These are phyloP conservation scores for Heliconius sara DNA, from an alignment of 2,888 invertebrate genomes.

Conservation along the genomic window DNA sequence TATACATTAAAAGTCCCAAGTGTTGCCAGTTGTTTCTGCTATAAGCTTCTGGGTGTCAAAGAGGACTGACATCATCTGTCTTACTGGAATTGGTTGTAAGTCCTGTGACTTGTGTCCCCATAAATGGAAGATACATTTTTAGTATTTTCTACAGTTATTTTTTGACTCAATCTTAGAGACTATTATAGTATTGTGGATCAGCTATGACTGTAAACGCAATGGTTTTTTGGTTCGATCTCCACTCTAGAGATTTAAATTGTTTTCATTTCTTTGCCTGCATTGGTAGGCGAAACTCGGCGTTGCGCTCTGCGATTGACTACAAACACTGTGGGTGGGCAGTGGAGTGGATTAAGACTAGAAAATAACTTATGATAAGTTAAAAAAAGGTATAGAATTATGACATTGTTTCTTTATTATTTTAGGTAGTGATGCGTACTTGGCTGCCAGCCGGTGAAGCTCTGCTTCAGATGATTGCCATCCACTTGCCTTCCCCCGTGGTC, in stretches of 20 bases:
- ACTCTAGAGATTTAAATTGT: neutral
- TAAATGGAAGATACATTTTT: conserved; percentile 60
- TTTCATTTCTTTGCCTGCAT: neutral
- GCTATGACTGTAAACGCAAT: neutral
- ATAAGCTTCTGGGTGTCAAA: conserved; percentile 81
- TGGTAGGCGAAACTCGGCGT: neutral
- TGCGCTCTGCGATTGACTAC: neutral
- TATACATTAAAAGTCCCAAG: conserved; percentile 68
- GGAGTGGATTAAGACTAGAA: too few species aligned
- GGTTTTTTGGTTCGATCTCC: neutral
- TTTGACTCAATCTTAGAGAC: too few species aligned
- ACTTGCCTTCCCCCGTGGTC: conserved; percentile 98
- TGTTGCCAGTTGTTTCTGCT: conserved; percentile 73
- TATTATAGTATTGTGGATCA: neutral
- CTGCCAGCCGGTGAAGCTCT: conserved; percentile 99
- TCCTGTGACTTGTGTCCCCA: conserved; percentile 67
- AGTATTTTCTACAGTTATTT: conserved; percentile 89
- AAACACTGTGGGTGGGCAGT: neutral
- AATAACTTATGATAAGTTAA: neutral
- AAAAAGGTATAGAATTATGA: neutral
- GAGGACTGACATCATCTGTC: conserved; percentile 74
- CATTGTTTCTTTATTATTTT: conserved; percentile 27
- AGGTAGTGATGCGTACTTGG: conserved; percentile 99
- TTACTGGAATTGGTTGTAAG: conserved; percentile 77
- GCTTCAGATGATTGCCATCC: conserved; percentile 99